These are phyloP conservation scores for Aldabrachelys gigantea DNA, from an alignment of 2,113 vertebrate genomes.

Conservation along the genomic window DNA sequence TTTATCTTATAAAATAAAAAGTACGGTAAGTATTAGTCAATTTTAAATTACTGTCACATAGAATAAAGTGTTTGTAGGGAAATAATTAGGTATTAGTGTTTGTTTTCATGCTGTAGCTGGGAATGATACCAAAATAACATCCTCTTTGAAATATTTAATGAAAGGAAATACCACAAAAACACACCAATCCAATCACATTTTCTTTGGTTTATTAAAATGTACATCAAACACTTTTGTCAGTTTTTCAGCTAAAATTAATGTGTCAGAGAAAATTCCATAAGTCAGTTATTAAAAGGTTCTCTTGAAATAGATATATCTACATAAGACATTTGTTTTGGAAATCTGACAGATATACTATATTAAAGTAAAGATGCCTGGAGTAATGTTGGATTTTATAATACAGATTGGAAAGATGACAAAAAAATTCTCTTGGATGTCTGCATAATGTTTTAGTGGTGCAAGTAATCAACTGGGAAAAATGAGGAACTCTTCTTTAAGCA, in stretches of 20 bases:
- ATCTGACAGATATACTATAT: neutral
- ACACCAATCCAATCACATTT: slow-evolving; percentile 13
- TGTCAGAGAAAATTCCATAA: neutral
- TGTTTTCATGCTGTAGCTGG: slow-evolving; percentile 12
- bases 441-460: neutral
- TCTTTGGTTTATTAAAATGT: slow-evolving; percentile 29
- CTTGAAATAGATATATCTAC: neutral
- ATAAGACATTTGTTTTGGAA: neutral
- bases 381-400: neutral
- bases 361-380: slow-evolving; percentile 2
- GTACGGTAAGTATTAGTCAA: neutral
- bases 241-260: slow-evolving; percentile 14
- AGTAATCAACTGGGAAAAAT: neutral
- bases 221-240: neutral
- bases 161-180: slow-evolving; percentile 18
- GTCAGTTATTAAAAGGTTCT: neutral
- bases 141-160: slow-evolving; percentile 32
- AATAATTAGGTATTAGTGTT: slow-evolving; percentile 50
- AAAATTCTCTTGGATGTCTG: neutral
- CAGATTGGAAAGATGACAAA: neutral
- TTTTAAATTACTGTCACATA: slow-evolving; percentile 26
- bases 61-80: slow-evolving; percentile 3
- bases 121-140: slow-evolving; percentile 9
- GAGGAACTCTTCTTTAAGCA: neutral
- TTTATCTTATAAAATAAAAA: neutral